Evolutionary conservation across 2,797 vertebrate genomes (phyloP), one percentile per base, ranked within the genome.

Genomic region (Crocidura indochinensis): DNA sequence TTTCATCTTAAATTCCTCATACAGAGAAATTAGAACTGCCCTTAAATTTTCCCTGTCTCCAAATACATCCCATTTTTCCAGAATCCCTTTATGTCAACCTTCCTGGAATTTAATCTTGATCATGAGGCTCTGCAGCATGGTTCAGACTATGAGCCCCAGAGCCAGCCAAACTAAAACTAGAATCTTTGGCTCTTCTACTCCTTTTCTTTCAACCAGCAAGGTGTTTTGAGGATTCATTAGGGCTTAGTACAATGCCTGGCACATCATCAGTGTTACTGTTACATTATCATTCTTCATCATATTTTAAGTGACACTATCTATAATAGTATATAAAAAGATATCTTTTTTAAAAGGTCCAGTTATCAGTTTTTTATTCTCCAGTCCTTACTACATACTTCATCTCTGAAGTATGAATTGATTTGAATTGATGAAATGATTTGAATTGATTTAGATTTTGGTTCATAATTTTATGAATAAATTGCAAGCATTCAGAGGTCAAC

Each of bases 321-420:
- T 22, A n/a, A 38, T 38, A 38, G 5, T 38, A 38, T 38, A 38
- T 38, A 38, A 38, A 38, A 38, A 38, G 2, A 73, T 24, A 80
- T 65, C 12, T 78, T 93, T 86, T 51, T 10, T 77, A 46, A 29
- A 20, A 68, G 44, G 53, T 67, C 68, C 62, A 79, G 26, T 74
- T 8, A 12, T 90, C 20, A 67, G n/a, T 0, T 83, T 1, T 31
- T n/a, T 7, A 68, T 73, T 38, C 38, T 38, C 8, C 9, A 67
- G 62, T 74, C 69, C 60, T 60, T 29, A 17, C 29, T 71, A 76
- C 82, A 56, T 81, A 24, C 64, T 65, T 65, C 24, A 65, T 65
- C 20, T 38, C 20, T 31, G 29, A n/a, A n/a, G n/a, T n/a, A n/a
- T n/a, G n/a, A n/a, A n/a, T n/a, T n/a, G n/a, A n/a, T n/a, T n/a